Conservation (phyloP, 2,888 invertebrate species). For the Baronia brevicornis region DNA sequence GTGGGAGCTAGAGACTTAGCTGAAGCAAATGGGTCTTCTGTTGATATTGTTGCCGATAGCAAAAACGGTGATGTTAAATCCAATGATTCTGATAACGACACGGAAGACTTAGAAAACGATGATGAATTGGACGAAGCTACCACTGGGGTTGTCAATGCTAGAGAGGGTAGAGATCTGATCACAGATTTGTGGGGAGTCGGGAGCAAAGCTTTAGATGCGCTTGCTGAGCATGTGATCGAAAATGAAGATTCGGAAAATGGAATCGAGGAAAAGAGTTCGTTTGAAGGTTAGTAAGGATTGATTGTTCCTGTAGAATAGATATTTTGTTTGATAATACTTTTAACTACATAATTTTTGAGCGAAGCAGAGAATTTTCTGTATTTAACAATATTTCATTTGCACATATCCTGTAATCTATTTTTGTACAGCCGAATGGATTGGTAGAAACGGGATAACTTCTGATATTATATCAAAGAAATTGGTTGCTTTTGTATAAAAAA, state of each 20-base stretch:
- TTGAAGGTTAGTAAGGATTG: slow-evolving; percentile 58
- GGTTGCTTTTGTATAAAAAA: too few relatives aligned
- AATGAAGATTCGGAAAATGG: slow-evolving; percentile 53
- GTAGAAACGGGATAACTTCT: too few relatives aligned
- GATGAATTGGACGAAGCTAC: slow-evolving; percentile 1
- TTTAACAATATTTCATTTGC: too few relatives aligned
- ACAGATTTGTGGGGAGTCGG: slow-evolving; percentile 48
- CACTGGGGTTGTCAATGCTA: slow-evolving; percentile 10
- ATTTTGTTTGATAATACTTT: too few relatives aligned
- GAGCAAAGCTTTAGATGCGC: slow-evolving; percentile 44
- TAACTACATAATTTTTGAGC: too few relatives aligned
- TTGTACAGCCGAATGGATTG: too few relatives aligned
- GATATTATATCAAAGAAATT: too few relatives aligned
- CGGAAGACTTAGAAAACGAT: slow-evolving; percentile 1
- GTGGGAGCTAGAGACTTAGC: slow-evolving; percentile 31
- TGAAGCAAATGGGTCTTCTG: slow-evolving; percentile 8
- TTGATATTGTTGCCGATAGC: slow-evolving; percentile 3
- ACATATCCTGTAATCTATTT: too few relatives aligned
- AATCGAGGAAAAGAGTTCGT: slow-evolving; percentile 47
- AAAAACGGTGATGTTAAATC: slow-evolving; percentile 7
- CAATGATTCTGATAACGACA: slow-evolving; percentile 1
- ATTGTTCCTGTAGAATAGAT: too few relatives aligned
- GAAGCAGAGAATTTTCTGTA: too few relatives aligned
- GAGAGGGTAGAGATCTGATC: slow-evolving; percentile 37
- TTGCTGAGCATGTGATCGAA: slow-evolving; percentile 54